Evolutionary conservation across 1,140 invertebrate species (phyloP).

Genomic region (Drosophila azteca): DNA sequence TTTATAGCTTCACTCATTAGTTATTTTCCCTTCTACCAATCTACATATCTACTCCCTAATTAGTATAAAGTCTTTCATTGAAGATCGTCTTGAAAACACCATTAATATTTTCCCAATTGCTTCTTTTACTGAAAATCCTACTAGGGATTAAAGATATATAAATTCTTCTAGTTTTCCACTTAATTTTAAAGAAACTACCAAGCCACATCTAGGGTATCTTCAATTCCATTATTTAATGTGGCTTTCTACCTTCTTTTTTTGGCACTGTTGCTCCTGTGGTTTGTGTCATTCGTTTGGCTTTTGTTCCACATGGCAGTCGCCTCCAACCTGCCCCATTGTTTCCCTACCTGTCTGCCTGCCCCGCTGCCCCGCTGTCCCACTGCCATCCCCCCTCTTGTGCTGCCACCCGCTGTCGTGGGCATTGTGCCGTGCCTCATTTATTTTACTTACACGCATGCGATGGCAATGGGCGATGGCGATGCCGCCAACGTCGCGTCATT

Average conservation of each 20-base stretch:
- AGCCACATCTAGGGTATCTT: conserved; percentile 14
- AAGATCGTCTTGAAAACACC: background rate
- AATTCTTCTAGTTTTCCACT: background rate
- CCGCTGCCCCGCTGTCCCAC: too few relatives aligned
- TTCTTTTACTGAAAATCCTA: too few relatives aligned
- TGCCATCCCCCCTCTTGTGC: background rate
- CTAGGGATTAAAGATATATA: too few relatives aligned
- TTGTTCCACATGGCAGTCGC: conserved; percentile 49
- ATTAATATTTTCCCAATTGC: too few relatives aligned
- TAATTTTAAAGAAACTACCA: background rate
- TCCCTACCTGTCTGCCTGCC: too few relatives aligned
- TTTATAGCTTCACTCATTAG: too few relatives aligned
- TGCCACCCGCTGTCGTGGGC: conserved; percentile 46
- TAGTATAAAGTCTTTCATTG: background rate
- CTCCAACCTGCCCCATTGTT: conserved; percentile 5
- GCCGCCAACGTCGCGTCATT: conserved; percentile 69
- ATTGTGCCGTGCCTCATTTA: conserved; percentile 78
- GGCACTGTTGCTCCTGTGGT: conserved; percentile 68
- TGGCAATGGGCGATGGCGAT: conserved; percentile 39
- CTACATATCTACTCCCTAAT: background rate
- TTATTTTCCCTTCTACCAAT: too few relatives aligned
- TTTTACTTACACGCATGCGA: conserved; percentile 79
- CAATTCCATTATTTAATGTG: conserved; percentile 3
- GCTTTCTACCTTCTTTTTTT: conserved; percentile 38
- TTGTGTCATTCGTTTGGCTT: conserved; percentile 80